Evolutionary conservation across 2,888 invertebrate species (phyloP).

Genomic region (Hyposoter didymator): DNA sequence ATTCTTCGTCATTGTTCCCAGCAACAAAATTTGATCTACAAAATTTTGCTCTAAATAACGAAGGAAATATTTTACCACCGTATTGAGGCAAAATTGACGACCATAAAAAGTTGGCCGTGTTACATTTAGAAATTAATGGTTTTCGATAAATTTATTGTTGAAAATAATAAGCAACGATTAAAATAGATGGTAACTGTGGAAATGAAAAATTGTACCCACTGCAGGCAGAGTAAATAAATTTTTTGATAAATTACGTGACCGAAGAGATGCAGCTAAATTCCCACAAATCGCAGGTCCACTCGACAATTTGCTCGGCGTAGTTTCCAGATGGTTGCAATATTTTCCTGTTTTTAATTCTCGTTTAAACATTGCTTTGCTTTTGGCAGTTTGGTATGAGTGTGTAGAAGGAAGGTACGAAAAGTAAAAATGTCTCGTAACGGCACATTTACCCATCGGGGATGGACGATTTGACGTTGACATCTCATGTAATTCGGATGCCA

Average conservation of each 20-base stretch:
- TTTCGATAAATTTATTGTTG: neutral
- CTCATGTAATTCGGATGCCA: constrained; percentile 28
- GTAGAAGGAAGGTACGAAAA: too few relatives aligned
- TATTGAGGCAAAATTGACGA: too few relatives aligned
- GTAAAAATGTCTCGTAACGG: too few relatives aligned
- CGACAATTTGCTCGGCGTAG: constrained; percentile 54
- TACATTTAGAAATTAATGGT: too few relatives aligned
- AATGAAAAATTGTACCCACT: neutral
- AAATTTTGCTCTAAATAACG: constrained; percentile 40
- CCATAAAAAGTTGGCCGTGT: too few relatives aligned
- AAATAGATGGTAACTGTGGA: neutral
- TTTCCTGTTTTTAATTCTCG: constrained; percentile 29
- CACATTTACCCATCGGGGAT: constrained; percentile 23
- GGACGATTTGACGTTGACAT: constrained; percentile 17
- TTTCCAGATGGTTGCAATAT: constrained; percentile 25
- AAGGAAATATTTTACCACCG: neutral
- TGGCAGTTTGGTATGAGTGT: neutral
- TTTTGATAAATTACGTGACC: constrained; percentile 47
- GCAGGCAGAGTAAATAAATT: constrained; percentile 51
- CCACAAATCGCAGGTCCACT: constrained; percentile 65
- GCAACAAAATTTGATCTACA: constrained; percentile 53
- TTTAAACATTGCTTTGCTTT: neutral
- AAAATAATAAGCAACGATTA: neutral
- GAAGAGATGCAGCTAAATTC: constrained; percentile 65
- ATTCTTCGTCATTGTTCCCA: constrained; percentile 29